Evolutionary conservation across 2,888 invertebrate species (phyloP).

Genomic region (Tetropium fuscum): DNA sequence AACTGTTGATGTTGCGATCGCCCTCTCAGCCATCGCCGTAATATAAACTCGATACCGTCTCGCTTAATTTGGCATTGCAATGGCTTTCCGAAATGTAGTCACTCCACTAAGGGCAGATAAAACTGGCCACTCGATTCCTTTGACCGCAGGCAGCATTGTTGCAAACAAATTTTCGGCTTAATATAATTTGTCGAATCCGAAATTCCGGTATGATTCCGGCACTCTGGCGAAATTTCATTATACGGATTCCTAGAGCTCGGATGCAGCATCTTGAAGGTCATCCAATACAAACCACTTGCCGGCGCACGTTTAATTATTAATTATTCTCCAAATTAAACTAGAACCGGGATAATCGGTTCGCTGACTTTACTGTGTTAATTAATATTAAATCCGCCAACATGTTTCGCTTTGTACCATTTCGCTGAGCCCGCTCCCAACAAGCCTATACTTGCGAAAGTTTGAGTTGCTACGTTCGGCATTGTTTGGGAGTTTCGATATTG

Average conservation of each 20-base stretch:
- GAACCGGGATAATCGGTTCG: slow-evolving; percentile 21
- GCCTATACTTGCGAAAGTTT: too few species aligned
- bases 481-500: too few species aligned
- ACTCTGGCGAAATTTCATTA: slow-evolving; percentile 52
- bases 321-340: slow-evolving; percentile 34
- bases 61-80: slow-evolving; percentile 16
- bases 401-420: not conserved
- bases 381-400: slow-evolving; percentile 14
- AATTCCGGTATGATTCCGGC: slow-evolving; percentile 22
- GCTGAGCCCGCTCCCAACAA: too few species aligned
- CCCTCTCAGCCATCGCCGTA: too few species aligned
- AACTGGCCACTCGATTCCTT: slow-evolving; percentile 13
- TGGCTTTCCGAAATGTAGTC: slow-evolving; percentile 10
- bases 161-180: slow-evolving; percentile 19
- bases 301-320: slow-evolving; percentile 46
- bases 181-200: slow-evolving; percentile 22
- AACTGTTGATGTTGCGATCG: too few species aligned
- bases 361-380: slow-evolving; percentile 21
- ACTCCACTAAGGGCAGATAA: slow-evolving; percentile 5
- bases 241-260: slow-evolving; percentile 42
- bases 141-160: slow-evolving; percentile 27
- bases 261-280: slow-evolving; percentile 46
- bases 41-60: slow-evolving; percentile 14
- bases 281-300: slow-evolving; percentile 42
- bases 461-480: too few species aligned